Evolutionary conservation across 2,113 vertebrate species (phyloP).

Genomic region (Nematolebias whitei): DNA sequence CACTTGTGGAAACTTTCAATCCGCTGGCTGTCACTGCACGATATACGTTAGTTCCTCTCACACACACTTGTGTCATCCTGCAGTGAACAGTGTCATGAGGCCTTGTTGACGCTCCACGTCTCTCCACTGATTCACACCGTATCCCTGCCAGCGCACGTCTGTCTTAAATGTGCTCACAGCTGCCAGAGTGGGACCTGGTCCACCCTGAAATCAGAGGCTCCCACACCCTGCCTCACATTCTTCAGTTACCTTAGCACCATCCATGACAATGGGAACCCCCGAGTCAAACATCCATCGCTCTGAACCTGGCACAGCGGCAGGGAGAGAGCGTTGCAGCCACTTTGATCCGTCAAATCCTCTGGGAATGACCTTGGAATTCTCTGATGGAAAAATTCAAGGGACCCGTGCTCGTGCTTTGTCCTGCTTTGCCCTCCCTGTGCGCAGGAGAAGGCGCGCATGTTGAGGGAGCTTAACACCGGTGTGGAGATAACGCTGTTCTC

Average conservation of each 20-base stretch:
- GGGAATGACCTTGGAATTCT: slow-evolving; percentile 66
- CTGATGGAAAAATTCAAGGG: slow-evolving; percentile 55
- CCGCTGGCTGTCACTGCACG: slow-evolving; percentile 15
- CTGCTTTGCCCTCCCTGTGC: slow-evolving; percentile 42
- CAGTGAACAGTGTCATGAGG: slow-evolving; percentile 62
- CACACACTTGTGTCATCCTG: slow-evolving; percentile 22
- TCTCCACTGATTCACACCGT: slow-evolving; percentile 46
- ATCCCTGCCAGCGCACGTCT: slow-evolving; percentile 57
- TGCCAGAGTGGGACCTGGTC: slow-evolving; percentile 42
- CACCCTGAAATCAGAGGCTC: slow-evolving; percentile 41
- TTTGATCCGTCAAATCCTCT: slow-evolving; percentile 61
- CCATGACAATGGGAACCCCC: slow-evolving; percentile 63
- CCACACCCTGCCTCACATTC: slow-evolving; percentile 38
- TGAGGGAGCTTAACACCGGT: slow-evolving; percentile 55
- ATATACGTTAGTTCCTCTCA: slow-evolving; percentile 8
- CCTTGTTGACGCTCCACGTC: slow-evolving; percentile 62
- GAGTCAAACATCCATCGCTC: slow-evolving; percentile 37
- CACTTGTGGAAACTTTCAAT: slow-evolving; percentile 2
- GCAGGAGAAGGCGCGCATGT: slow-evolving; percentile 47
- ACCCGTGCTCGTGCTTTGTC: slow-evolving; percentile 39
- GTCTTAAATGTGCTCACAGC: slow-evolving; percentile 54
- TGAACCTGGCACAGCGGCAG: slow-evolving; percentile 32
- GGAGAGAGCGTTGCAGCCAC: slow-evolving; percentile 33
- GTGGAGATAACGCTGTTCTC: slow-evolving; percentile 56
- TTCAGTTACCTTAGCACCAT: slow-evolving; percentile 15